phyloP scores from a whole-genome alignment of 2,797 vertebrate species.

The Tamandua tetradactyla region DNA sequence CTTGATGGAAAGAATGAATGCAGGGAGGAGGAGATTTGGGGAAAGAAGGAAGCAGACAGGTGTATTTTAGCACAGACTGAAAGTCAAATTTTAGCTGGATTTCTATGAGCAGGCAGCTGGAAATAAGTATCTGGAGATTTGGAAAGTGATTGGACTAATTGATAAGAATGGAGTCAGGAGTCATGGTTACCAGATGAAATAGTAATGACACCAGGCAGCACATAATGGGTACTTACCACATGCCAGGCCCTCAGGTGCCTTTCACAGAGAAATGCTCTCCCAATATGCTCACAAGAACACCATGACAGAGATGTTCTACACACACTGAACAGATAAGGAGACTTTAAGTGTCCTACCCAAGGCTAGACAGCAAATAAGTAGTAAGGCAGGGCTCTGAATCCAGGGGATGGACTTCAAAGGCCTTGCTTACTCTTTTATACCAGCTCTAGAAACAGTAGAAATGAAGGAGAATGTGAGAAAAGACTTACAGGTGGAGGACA shows the following conservation, averaged over 20 bases:
- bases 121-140: not conserved
- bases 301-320: not conserved
- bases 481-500: not conserved
- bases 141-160: not conserved
- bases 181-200: not conserved
- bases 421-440: not conserved
- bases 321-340: not conserved
- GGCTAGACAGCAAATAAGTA: not conserved
- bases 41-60: not conserved
- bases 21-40: not conserved
- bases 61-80: not conserved
- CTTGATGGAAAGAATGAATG: not conserved
- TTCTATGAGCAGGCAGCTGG: not conserved
- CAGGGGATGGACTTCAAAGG: not conserved
- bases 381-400: not conserved
- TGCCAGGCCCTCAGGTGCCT: not conserved
- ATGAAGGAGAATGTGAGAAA: not conserved
- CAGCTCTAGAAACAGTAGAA: not conserved
- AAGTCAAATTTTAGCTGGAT: not conserved
- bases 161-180: not conserved
- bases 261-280: not conserved
- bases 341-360: not conserved
- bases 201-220: not conserved
- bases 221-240: not conserved
- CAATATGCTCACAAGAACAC: not conserved